Evolutionary conservation across 2,888 invertebrate species (phyloP), one percentile per base, ranked within the genome.

Genomic region (Busseola fusca): DNA sequence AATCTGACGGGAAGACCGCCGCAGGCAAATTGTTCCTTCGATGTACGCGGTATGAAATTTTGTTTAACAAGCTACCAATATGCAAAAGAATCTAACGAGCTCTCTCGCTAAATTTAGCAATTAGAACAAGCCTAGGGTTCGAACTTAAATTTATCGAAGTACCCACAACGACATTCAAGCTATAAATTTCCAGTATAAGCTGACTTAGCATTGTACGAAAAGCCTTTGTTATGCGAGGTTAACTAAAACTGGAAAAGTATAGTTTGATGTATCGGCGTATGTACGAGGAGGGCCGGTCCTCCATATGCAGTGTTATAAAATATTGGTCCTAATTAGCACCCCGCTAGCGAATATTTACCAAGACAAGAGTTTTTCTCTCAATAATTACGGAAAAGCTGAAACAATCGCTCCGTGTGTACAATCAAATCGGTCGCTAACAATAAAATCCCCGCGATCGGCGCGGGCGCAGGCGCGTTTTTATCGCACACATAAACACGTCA

Each of bases 401-500:
- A 82, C 25, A 82, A 77, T 71, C 70, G 16, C 80, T 65, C 76
- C 82, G 86, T 85, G 85, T 87, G 84, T 70, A 63, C 65, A 67
- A 66, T 78, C 81, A 77, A 83, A 83, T 83, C 74, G 57, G 60
- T 65, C 48, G 64, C 71, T 74, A 76, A 85, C 86, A 86, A 87
- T 87, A 88, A 85, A 84, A 86, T 75, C 75, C 72, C 65, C 70
- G 79, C 73, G 76, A 82, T 68, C 77, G 81, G 82, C 83, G 84
- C 87, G 78, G 78, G 82, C 88, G 88, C 87, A 87, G 85, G 84
- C 84, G 83, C 86, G 85, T 87, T 91, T n/a, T 91, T 91, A 91
- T 89, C 87, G 86, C 82, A 74, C 74, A 75, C 87, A 90, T 92
- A 92, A 92, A 92, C 88, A 89, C 90, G 88, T 91, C 91, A 88